Evolutionary conservation across 2,888 invertebrate species (phyloP).

Genomic region (Pollenia amentaria): DNA sequence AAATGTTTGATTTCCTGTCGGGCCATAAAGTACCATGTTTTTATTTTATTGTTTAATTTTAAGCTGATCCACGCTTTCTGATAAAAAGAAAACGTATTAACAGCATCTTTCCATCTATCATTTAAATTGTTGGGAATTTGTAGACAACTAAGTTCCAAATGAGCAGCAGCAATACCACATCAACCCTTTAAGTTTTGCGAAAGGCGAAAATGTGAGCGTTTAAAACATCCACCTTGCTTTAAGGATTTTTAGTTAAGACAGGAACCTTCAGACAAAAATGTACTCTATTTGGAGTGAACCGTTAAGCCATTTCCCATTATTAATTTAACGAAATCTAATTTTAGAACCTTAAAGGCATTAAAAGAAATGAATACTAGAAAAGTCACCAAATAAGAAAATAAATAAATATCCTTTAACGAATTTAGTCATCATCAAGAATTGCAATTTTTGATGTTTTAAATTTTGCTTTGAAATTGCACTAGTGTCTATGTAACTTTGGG

Average conservation of each 20-base stretch:
- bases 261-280: neutral
- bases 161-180: neutral
- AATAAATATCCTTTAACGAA: no score
- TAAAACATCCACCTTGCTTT: neutral
- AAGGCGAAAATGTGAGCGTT: no score
- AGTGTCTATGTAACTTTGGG: no score
- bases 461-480: no score
- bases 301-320: neutral
- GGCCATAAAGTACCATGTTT: slow-evolving; percentile 21
- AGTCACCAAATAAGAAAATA: no score
- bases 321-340: neutral
- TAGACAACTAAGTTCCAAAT: neutral
- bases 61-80: slow-evolving; percentile 57
- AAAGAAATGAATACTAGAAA: neutral
- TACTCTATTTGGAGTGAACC: slow-evolving; percentile 42
- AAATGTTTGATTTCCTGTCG: slow-evolving; percentile 42
- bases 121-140: slow-evolving; percentile 26
- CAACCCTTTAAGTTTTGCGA: neutral
- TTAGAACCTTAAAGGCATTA: neutral
- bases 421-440: no score
- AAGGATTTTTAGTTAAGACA: neutral
- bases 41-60: slow-evolving; percentile 54
- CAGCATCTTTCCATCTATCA: neutral
- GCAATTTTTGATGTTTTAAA: no score
- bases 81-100: slow-evolving; percentile 10